Evolutionary conservation across 2,888 invertebrate genomes (phyloP).

Genomic region (Agrilus cyanescens): DNA sequence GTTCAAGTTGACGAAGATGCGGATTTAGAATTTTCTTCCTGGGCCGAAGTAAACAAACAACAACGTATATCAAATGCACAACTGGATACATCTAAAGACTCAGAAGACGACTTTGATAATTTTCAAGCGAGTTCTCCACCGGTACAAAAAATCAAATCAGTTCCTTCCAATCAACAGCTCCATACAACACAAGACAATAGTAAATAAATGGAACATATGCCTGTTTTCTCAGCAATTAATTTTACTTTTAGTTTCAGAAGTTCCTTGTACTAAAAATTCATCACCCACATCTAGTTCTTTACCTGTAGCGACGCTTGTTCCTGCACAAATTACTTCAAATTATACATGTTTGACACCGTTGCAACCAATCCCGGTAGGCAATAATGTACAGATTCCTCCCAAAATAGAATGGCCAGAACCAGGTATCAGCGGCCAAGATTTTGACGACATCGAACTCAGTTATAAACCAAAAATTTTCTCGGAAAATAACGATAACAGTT

Average conservation of each 20-base stretch:
- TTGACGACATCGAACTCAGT: conserved; percentile 28
- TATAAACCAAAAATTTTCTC: conserved; percentile 13
- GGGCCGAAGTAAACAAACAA: conserved; percentile 12
- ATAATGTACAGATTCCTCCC: conserved; percentile 18
- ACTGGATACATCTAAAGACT: conserved; percentile 7
- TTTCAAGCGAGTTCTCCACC: conserved; percentile 27
- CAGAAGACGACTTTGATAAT: conserved; percentile 34
- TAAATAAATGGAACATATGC: no score
- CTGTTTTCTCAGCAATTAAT: no score
- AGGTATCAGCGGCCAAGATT: conserved; percentile 36
- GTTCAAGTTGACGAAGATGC: conserved; percentile 8
- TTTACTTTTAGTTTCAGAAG: no score
- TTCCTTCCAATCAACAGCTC: no score
- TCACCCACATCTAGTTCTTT: conserved; percentile 2
- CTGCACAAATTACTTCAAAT: no score
- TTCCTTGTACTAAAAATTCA: no score
- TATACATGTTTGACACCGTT: conserved; percentile 5
- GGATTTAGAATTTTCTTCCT: conserved; percentile 1
- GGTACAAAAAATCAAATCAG: background rate
- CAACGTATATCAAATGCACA: background rate
- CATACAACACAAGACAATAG: no score
- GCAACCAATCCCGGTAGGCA: conserved; percentile 4
- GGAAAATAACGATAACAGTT: background rate
- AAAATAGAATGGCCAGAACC: conserved; percentile 54
- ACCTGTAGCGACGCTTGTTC: no score